phyloP scores from a whole-genome alignment of 92 coral and sea anemone genomes.

The Paramuricea clavata region DNA sequence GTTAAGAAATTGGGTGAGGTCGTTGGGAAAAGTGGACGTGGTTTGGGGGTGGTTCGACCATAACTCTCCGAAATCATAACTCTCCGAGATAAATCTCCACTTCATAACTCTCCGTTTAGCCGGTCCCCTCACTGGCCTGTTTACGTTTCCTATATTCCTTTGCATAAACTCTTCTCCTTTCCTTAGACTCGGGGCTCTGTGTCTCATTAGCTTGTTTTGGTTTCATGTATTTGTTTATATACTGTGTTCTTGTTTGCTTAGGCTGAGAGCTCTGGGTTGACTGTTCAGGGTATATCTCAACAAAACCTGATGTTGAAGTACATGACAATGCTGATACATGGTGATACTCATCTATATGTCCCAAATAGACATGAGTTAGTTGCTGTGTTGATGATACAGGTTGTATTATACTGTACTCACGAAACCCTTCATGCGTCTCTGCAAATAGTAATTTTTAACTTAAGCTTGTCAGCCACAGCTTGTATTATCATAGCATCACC shows the following conservation, averaged over 20 bases:
- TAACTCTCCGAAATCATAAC: too few relatives aligned
- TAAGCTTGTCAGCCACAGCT: background rate
- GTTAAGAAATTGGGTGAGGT: too few relatives aligned
- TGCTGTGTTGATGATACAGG: background rate
- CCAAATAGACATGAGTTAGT: constrained; percentile 43
- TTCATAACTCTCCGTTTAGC: too few relatives aligned
- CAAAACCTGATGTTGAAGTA: constrained; percentile 10
- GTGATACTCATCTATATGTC: constrained; percentile 48
- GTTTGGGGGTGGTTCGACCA: too few relatives aligned
- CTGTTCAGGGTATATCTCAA: background rate
- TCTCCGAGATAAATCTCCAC: too few relatives aligned
- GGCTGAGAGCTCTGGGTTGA: background rate
- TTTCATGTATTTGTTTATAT: background rate
- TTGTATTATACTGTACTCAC: background rate
- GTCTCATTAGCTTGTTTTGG: background rate
- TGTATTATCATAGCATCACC: background rate
- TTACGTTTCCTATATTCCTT: too few relatives aligned
- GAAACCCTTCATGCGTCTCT: background rate
- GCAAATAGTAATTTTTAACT: background rate
- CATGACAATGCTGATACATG: constrained; percentile 46
- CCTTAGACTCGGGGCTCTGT: too few relatives aligned
- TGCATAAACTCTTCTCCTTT: too few relatives aligned
- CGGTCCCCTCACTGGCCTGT: too few relatives aligned
- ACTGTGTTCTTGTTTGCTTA: background rate
- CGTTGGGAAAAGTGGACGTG: too few relatives aligned